Evolutionary conservation across 2,888 invertebrate species (phyloP), one percentile per base, ranked within the genome.

Genomic region (Onthophagus sagittarius): DNA sequence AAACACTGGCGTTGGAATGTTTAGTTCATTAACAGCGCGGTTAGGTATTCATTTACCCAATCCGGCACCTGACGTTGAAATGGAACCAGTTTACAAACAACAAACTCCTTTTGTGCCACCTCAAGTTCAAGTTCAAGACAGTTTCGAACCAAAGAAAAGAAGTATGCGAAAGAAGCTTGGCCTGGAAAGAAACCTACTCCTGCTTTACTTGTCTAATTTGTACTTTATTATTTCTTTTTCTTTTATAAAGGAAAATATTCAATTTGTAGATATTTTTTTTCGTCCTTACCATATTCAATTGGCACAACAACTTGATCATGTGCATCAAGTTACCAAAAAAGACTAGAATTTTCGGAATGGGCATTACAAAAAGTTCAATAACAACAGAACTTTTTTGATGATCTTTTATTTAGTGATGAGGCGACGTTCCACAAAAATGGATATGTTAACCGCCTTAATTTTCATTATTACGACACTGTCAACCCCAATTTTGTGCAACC

Each of bases 151-250:
- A 94, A 94, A 84, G 98, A 98, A 88, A 99, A 99, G 90, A 99
- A 99, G 85, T 99, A 99, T 84, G 99, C 98, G 71, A 99, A 99
- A 86, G 99, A 99, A 86, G 98, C 98, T 1, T 99, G 99, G 99
- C 99, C 99, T 0, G 99, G 99, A 5, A 93, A 97, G 81, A 98
- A 98, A 85, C 93, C 95, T 0, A 86, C 89, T 53, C 91, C 91
- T 70, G 88, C 91, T 65, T 86, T 92, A 64, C 86, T 92, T 78
- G 89, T 92, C 7, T 67, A 67, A 67, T 31, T 32, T 67, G 15
- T 63, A 13, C 14, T n/a, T 78, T 89, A 86, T 67, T 15, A 15
- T 67, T 67, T 15, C 23, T 31, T 31, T 67, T 67, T 15, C 15
- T 67, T 53, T 53, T 53, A 53, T 53, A 53, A 53, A 53, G 39